Evolutionary conservation across 2,797 vertebrate genomes (phyloP).

Genomic region (Cyprinella venusta): DNA sequence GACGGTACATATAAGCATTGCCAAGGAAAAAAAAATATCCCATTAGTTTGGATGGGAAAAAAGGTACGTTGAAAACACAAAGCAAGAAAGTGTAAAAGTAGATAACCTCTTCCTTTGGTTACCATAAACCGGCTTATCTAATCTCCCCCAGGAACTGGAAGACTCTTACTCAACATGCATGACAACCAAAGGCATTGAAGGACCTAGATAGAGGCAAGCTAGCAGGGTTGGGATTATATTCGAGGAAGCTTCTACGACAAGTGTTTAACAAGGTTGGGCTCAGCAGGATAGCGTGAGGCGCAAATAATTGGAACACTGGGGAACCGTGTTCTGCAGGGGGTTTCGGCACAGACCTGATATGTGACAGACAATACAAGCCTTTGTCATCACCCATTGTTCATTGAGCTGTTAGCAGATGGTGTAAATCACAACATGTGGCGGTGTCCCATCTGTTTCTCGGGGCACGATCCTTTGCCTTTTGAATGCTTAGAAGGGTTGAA

Average conservation of each 20-base stretch:
- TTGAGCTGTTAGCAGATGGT: constrained; percentile 36
- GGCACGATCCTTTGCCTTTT: background rate
- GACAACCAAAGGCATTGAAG: background rate
- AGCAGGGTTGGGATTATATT: constrained; percentile 15
- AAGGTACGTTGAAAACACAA: too few species aligned
- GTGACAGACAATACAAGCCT: constrained; percentile 31
- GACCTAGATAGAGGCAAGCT: constrained; percentile 13
- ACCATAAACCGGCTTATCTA: constrained; percentile 1
- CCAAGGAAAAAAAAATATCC: too few species aligned
- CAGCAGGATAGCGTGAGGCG: background rate
- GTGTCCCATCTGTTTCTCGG: constrained; percentile 33
- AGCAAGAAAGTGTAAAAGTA: background rate
- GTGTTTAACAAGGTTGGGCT: constrained; percentile 39
- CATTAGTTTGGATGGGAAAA: too few species aligned
- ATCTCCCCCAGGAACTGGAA: background rate
- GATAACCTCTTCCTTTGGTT: background rate
- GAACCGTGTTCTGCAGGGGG: constrained; percentile 18
- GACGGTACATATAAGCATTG: too few species aligned
- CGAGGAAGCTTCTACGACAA: constrained; percentile 3
- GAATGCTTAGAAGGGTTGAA: constrained; percentile 4
- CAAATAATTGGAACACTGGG: constrained; percentile 31
- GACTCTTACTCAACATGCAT: constrained; percentile 14
- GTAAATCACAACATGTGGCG: constrained; percentile 42
- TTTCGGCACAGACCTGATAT: constrained; percentile 25
- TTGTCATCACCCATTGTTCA: constrained; percentile 32